Evolutionary conservation across 53 echinoderm and acorn worm species (phyloP).

Genomic region (Glandiceps talaboti): DNA sequence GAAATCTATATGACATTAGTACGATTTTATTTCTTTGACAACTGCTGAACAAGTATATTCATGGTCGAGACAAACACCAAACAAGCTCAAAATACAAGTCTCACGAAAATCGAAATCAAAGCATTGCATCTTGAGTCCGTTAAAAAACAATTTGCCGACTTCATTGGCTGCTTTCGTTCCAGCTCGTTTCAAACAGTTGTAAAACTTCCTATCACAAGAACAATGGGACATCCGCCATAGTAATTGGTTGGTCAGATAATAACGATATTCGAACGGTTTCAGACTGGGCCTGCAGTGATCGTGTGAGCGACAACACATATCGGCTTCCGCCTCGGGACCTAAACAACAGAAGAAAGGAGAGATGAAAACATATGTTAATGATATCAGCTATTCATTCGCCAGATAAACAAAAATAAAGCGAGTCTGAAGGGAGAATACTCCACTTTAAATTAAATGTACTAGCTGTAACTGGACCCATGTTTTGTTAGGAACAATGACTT

Average conservation of each 20-base stretch:
- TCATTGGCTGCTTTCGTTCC: slow-evolving; percentile 16
- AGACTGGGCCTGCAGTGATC: slow-evolving; percentile 20
- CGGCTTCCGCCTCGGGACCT: slow-evolving; percentile 10
- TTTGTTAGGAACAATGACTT: no score
- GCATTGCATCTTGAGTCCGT: slow-evolving; percentile 50
- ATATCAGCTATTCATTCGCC: no score
- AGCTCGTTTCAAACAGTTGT: slow-evolving; percentile 29
- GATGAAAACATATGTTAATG: no score
- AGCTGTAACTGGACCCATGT: no score
- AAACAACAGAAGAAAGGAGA: no score
- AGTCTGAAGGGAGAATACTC: no score
- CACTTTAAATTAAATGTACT: no score
- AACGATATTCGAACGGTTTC: slow-evolving; percentile 7
- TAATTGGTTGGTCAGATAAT: slow-evolving; percentile 1
- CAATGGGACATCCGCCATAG: slow-evolving; percentile 8
- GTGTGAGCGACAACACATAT: slow-evolving; percentile 36
- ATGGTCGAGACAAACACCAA: neutral
- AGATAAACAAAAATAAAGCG: no score
- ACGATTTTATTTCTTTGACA: neutral
- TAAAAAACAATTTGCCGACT: slow-evolving; percentile 64
- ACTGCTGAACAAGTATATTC: neutral
- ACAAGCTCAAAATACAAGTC: neutral
- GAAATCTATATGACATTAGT: neutral
- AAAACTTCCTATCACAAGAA: slow-evolving; percentile 20
- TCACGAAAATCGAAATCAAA: slow-evolving; percentile 30